Evolutionary conservation across 2,113 vertebrate species (phyloP), one percentile per base, ranked within the genome.

Genomic region (Microcebus ravelobensis): DNA sequence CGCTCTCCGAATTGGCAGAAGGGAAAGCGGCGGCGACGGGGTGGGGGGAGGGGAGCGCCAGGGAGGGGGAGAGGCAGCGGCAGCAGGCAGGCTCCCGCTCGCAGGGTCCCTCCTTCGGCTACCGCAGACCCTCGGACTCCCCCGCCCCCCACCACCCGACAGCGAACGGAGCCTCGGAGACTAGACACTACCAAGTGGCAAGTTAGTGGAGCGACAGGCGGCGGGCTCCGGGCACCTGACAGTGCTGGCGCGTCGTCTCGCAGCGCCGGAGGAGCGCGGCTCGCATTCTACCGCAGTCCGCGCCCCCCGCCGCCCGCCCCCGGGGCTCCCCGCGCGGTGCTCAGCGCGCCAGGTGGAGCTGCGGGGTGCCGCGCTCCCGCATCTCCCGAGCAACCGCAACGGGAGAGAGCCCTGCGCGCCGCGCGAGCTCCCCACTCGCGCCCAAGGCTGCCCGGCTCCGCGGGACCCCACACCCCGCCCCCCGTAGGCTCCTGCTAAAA

Each of bases 1-100:
- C 81, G 50, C 96, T 87, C 97, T 97, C 92, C 34, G 97, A 97
- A 96, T 92, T 87, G 97, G 98, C 92, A 83, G 91, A 95, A 96
- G 95, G 82, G 31, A 81, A 29, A 70, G 91, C 93, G 83, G 97
- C 94, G 14, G 91, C 67, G 84, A 36, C 6, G 57, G 95, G 92
- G 91, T 42, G 61, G 92, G 94, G 97, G 96, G 96, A 73, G 79
- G 96, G 91, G 83, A 95, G 93, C 79, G 88, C 25, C 34, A 14
- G 94, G 94, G 86, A 71, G 70, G 95, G 95, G 93, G 90, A 80
- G 88, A 36, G 34, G 89, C 7, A 23, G 96, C 57, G 29, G 95
- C 84, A 55, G 96, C 92, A 18, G 93, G 93, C 96, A 34, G 68
- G 50, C 93, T 87, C 42, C 83, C 82, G 39, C 8, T n/a, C 0